phyloP scores from a whole-genome alignment of 2,113 vertebrate species.

The Lycaon pictus region DNA sequence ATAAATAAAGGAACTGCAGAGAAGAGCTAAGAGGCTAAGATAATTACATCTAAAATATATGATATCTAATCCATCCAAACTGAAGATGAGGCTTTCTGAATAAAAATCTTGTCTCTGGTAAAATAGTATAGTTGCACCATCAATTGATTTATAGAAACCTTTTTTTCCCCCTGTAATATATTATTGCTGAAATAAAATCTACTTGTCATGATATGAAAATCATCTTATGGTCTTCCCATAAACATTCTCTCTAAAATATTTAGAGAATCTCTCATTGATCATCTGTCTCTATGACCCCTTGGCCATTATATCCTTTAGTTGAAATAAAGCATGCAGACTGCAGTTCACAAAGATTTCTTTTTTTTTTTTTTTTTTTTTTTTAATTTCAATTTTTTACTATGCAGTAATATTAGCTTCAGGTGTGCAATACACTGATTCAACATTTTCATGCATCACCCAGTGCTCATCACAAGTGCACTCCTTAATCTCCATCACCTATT shows the following conservation, averaged over 20 bases:
- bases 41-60: not conserved
- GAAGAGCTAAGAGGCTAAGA: not conserved
- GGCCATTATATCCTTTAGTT: accelerated
- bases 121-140: not conserved
- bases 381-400: not conserved
- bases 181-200: not conserved
- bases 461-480: not conserved
- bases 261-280: not conserved
- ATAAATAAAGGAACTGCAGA: not conserved
- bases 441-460: not conserved
- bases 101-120: not conserved
- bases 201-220: not conserved
- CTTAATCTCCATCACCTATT: not conserved
- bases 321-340: not conserved
- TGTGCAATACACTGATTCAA: not conserved
- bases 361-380: not conserved
- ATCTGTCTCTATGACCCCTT: not conserved
- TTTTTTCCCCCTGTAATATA: not conserved
- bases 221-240: not conserved
- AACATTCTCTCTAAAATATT: not conserved
- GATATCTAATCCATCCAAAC: not conserved
- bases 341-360: not conserved
- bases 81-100: not conserved
- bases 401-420: not conserved
- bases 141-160: not conserved